Base-by-base conservation (phyloP, 92 coral and sea anemone species). In the Parazoanthus atlanticus region DNA sequence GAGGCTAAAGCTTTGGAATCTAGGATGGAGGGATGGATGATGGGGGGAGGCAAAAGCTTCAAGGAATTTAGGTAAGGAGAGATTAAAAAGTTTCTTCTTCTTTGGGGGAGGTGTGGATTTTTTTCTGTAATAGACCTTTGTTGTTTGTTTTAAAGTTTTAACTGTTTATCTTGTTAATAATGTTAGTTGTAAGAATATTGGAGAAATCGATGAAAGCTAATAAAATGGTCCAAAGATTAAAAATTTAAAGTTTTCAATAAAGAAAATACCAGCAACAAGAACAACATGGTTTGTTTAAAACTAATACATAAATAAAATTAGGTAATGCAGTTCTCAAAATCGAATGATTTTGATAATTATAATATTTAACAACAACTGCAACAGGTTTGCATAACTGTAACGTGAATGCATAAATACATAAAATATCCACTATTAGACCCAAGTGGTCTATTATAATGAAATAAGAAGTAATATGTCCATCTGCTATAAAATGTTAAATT, bases 151-250 rank as follows among this genome's bases (percentile, higher is more conserved):
- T 81, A 65, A 65, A 34, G 86, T 38, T 82, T 66, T 65, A 67
- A 67, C 64, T 65, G 86, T 67, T 82, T 82, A 82, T 65, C 86
- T 82, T 82, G 86, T 82, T 81, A 65, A 65, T 64, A 81, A 81
- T 64, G 86, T 81, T 81, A 65, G 86, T 65, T 81, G 86, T 81
- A 81, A 81, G 74, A 81, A 81, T 65, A 81, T 81, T 81, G 86
- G 86, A 64, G 86, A 81, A 81, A 81, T 74, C 23, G 61, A 81
- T 81, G 76, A 81, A 81, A 64, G 86, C 86, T 81, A 65, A 64
- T 81, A 65, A 65, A 81, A 81, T 81, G 86, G 86, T 81, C 76
- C 52, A 81, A 81, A 81, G 85, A 81, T 47, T 81, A 81, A 81
- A 61, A 54, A 81, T 81, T 81, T 74, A 81, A 81, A 81, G 31